These are phyloP conservation scores for Mastigias papua DNA, from an alignment of 30 jellyfish, hydroid and myxozoan genomes.

Conservation along the genomic window DNA sequence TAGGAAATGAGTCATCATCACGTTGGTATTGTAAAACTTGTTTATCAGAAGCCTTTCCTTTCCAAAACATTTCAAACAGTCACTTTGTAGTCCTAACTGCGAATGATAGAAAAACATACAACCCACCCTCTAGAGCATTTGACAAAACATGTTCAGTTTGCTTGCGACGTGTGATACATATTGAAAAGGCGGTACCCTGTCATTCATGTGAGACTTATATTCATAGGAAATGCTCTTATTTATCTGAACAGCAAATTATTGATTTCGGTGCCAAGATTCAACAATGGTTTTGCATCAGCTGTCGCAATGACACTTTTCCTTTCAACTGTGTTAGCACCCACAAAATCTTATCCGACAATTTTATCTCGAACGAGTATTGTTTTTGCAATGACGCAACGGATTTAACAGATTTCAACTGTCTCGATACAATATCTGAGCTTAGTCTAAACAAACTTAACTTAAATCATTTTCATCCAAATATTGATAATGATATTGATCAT, in stretches of 20 bases:
- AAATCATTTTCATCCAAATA: background rate
- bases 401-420: conserved; percentile 12
- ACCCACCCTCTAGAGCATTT: conserved; percentile 2
- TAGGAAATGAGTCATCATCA: background rate
- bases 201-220: background rate
- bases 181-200: conserved; percentile 28
- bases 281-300: conserved; percentile 25
- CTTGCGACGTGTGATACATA: background rate
- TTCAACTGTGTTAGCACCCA: conserved; percentile 5
- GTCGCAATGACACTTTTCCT: conserved; percentile 10
- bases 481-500: conserved; percentile 14
- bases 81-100: conserved; percentile 4
- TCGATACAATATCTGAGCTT: conserved; percentile 1
- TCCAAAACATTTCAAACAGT: background rate
- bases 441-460: background rate
- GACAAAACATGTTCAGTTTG: conserved; percentile 11
- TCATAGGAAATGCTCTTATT: conserved; percentile 21
- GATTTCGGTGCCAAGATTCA: background rate
- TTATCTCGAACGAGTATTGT: conserved; percentile 22
- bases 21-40: conserved; percentile 1
- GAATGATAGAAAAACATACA: background rate
- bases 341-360: background rate
- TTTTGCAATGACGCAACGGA: conserved; percentile 4
- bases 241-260: conserved; percentile 6
- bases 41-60: conserved; percentile 3